These are phyloP conservation scores for Notodonta dromedarius DNA, from an alignment of 2,888 invertebrate genomes.

Conservation along the genomic window DNA sequence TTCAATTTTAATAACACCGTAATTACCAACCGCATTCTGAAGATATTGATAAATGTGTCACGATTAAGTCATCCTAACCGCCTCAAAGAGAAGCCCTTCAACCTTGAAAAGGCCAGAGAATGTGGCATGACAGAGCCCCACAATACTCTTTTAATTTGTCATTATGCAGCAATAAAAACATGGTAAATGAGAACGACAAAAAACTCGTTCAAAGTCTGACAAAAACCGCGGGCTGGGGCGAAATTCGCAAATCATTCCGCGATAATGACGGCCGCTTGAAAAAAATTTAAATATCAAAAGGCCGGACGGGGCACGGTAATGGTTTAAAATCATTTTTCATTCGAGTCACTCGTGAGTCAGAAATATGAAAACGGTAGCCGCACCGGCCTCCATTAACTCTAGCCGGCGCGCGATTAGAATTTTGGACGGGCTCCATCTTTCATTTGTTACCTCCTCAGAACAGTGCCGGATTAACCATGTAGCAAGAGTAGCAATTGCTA, in stretches of 20 bases:
- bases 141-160: constrained; percentile 83
- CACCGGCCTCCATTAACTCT: constrained; percentile 73
- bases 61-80: constrained; percentile 60
- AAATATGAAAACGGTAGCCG: constrained; percentile 81
- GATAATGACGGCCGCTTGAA: constrained; percentile 83
- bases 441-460: constrained; percentile 51
- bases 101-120: constrained; percentile 67
- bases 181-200: constrained; percentile 80
- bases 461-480: too few relatives aligned
- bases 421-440: constrained; percentile 71
- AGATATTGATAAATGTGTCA: constrained; percentile 39
- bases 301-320: constrained; percentile 82
- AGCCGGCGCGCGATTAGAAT: constrained; percentile 66
- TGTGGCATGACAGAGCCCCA: constrained; percentile 76
- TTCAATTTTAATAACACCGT: constrained; percentile 8
- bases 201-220: constrained; percentile 76
- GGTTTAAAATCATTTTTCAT: constrained; percentile 85
- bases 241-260: constrained; percentile 82
- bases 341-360: constrained; percentile 80
- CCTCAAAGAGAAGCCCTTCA: constrained; percentile 59
- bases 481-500: too few relatives aligned
- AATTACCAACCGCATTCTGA: constrained; percentile 18
- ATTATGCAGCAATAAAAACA: constrained; percentile 83
- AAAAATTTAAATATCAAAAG: constrained; percentile 85
- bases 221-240: constrained; percentile 80